Base-by-base conservation (phyloP, 2,113 vertebrate species). In the Paracanthobrama guichenoti region DNA sequence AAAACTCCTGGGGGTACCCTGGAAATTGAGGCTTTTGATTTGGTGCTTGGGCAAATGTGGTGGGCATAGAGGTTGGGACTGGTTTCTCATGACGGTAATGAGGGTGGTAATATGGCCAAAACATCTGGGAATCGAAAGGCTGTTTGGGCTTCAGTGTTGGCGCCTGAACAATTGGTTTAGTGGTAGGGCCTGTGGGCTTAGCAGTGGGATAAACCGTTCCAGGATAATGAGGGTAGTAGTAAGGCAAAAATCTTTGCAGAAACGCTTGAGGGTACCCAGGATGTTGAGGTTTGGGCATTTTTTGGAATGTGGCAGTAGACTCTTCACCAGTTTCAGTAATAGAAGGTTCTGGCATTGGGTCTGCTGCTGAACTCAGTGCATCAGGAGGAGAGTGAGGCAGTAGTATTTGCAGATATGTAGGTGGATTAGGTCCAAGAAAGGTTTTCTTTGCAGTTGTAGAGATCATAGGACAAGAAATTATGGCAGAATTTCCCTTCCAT, bases 401-500 rank as follows among this genome's bases (percentile, higher is more conserved):
- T 3, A 79, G 13, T 62, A 79, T 24, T 2, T 57, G 35, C 31
- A 79, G 12, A 79, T 42, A 24, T 9, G 35, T 8, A 26, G 76
- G 39, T 44, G 7, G 2, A n/a, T 44, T 7, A 46, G 12, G n/a
- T 46, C 57, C 57, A 9, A n/a, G 2, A 28, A 57, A 35, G 4
- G 77, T 62, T 24, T 60, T 5, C 6, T 26, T 62, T 60, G 53
- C 26, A 85, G 31, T 6, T 12, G 7, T 31, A 22, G 16, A 42
- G 0, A 5, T 16, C 1, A 81, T 6, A 3, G 84, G 66, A 35
- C 92, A 92, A 66, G 4, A 44, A 0, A 92, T 46, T 35, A 76
- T 79, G 4, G 90, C 55, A 39, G 75, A 9, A 26, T 31, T 87
- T 1, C 85, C 62, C 11, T 22, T 10, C 89, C 88, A 93, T 1